Base-by-base conservation (phyloP, 1,140 invertebrate genomes). In the Achatina immaculata region DNA sequence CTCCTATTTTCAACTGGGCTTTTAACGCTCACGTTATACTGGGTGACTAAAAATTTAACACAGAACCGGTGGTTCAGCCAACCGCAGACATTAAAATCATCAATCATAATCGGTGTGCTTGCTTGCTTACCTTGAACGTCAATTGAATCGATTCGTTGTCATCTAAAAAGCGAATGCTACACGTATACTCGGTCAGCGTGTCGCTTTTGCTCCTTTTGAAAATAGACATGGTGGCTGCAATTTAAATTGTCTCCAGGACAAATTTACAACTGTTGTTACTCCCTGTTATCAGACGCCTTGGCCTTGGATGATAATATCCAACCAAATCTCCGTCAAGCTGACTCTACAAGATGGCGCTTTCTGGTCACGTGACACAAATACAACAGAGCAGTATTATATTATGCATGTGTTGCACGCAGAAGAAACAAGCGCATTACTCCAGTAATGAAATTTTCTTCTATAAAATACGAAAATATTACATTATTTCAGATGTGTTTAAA, bases 61-160 rank as follows among this genome's bases (percentile, higher is more conserved):
- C n/a, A n/a, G n/a, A n/a, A n/a, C n/a, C n/a, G n/a, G n/a, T n/a
- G n/a, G n/a, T n/a, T n/a, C n/a, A n/a, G n/a, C n/a, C n/a, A n/a
- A n/a, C n/a, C n/a, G n/a, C n/a, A n/a, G n/a, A n/a, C n/a, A n/a
- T n/a, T n/a, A n/a, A n/a, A n/a, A n/a, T n/a, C n/a, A n/a, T n/a
- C n/a, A n/a, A n/a, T n/a, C n/a, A n/a, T n/a, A n/a, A n/a, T n/a
- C n/a, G n/a, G n/a, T n/a, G n/a, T n/a, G n/a, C n/a, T n/a, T n/a
- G n/a, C n/a, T n/a, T 7, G 21, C 87, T 87, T 92, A 98, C 97
- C 94, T 97, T 96, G 94, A 98, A 98, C 93, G 97, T 96, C 91
- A 96, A 96, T 93, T 97, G 95, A 87, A 99, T 93, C 86, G 97
- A 95, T 93, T 98, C 97, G 82, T 95, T 95, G 93, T 99, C 97